phyloP scores from a whole-genome alignment of 2,888 invertebrate species.

The Baronia brevicornis region DNA sequence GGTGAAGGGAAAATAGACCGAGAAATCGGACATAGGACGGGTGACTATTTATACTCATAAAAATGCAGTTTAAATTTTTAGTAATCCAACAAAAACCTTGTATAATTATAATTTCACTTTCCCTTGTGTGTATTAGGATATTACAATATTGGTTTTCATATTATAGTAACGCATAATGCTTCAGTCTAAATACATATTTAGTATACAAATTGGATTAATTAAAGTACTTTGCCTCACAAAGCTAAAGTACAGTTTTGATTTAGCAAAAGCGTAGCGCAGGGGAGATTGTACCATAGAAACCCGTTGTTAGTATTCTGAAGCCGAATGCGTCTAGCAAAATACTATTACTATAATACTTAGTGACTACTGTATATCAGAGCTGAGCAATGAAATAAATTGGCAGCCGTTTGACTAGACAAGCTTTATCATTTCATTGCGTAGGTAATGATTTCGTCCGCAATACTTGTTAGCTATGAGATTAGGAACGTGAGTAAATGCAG shows the following conservation, averaged over 20 bases:
- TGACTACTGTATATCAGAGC: conserved; percentile 9
- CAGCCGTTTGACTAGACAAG: conserved; percentile 10
- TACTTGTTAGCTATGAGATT: conserved; percentile 11
- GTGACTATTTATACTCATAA: too few species aligned
- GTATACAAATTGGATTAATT: too few species aligned
- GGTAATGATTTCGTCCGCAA: conserved; percentile 12
- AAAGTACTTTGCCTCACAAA: too few species aligned
- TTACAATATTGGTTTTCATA: too few species aligned
- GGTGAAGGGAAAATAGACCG: too few species aligned
- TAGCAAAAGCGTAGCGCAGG: neutral
- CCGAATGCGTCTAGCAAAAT: conserved; percentile 6
- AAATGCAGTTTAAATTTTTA: too few species aligned
- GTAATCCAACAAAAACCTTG: too few species aligned
- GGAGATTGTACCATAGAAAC: conserved; percentile 2
- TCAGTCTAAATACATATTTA: too few species aligned
- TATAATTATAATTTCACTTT: too few species aligned
- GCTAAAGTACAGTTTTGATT: conserved; percentile 1
- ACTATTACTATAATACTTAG: conserved; percentile 8
- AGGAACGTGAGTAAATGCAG: conserved; percentile 8
- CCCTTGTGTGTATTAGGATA: too few species aligned
- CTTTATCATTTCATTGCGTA: conserved; percentile 12
- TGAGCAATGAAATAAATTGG: conserved; percentile 8
- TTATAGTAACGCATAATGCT: too few species aligned
- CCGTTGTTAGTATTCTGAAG: conserved; percentile 5
- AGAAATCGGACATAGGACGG: too few species aligned